A percentile compares a stretch with the other conserved stretches of the same genome.
Conservation (phyloP, 2,797 vertebrate species). For the Phrynocephalus vlangalii region DNA sequence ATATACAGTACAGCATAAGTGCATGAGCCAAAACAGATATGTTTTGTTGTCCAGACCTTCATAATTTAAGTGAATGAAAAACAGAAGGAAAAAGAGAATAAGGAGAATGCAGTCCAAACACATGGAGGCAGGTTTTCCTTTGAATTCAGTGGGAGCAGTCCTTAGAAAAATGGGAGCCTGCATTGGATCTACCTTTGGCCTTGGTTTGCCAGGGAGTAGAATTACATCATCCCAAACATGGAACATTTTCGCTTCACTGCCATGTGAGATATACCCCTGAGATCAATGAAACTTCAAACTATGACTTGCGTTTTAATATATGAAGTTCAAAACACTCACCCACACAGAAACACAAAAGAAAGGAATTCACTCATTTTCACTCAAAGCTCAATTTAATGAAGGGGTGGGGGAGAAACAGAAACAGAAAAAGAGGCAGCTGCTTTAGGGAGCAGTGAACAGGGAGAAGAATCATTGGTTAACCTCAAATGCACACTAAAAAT, state of each 20-base stretch:
- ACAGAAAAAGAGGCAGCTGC: slow-evolving; percentile 3
- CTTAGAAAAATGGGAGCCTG: background rate
- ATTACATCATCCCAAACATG: background rate
- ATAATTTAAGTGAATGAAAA: background rate
- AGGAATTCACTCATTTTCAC: slow-evolving; percentile 19
- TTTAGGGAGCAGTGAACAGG: slow-evolving; percentile 21
- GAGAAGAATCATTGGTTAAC: slow-evolving; percentile 34
- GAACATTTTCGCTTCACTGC: background rate
- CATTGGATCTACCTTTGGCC: slow-evolving; percentile 2
- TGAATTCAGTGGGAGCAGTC: accelerated
- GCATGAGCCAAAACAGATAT: background rate
- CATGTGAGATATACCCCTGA: background rate
- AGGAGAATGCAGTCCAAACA: background rate
- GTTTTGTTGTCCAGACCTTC: background rate
- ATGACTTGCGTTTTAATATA: background rate
- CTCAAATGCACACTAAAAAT: slow-evolving; percentile 11
- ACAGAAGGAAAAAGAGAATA: background rate
- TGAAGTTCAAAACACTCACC: background rate
- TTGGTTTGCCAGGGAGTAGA: background rate
- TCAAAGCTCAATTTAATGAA: slow-evolving; percentile 49
- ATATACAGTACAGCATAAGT: background rate
- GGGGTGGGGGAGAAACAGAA: slow-evolving; percentile 14
- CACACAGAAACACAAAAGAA: slow-evolving; percentile 12
- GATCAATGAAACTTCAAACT: background rate
- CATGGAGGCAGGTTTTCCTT: background rate